These are phyloP conservation scores for Corynorhinus townsendii DNA, from an alignment of 2,113 vertebrate species.

Conservation along the genomic window DNA sequence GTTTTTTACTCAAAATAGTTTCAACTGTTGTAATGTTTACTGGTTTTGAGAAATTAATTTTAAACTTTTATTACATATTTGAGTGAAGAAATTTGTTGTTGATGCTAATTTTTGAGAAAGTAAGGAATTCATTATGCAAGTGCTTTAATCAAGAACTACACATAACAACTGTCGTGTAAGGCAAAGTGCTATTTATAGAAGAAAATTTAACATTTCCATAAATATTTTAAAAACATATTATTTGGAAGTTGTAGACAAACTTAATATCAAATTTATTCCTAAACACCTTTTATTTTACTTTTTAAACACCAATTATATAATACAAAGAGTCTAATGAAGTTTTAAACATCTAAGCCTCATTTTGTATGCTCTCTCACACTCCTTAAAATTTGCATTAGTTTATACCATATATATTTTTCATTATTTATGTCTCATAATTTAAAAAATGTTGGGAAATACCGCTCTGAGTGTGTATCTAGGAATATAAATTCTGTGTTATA, in stretches of 20 bases:
- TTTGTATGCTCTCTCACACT: neutral
- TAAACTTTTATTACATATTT: neutral
- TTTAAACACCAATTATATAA: neutral
- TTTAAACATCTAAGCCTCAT: neutral
- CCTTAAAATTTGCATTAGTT: neutral
- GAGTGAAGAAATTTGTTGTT: neutral
- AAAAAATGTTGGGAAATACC: neutral
- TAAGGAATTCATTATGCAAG: neutral
- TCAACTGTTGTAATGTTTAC: neutral
- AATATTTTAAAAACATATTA: neutral
- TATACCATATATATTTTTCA: neutral
- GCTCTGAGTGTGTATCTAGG: neutral
- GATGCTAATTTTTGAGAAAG: neutral
- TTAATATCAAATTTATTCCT: neutral
- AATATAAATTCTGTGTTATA: neutral
- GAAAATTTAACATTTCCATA: neutral
- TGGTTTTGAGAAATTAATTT: neutral
- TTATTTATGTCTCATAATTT: neutral
- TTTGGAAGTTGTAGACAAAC: neutral
- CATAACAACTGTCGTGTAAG: neutral
- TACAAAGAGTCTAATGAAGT: neutral
- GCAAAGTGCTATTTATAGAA: neutral
- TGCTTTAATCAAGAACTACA: neutral
- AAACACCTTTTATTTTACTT: neutral
- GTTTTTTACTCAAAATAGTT: neutral